phyloP scores from a whole-genome alignment of 2,113 vertebrate genomes.

The Crotalus helleri region DNA sequence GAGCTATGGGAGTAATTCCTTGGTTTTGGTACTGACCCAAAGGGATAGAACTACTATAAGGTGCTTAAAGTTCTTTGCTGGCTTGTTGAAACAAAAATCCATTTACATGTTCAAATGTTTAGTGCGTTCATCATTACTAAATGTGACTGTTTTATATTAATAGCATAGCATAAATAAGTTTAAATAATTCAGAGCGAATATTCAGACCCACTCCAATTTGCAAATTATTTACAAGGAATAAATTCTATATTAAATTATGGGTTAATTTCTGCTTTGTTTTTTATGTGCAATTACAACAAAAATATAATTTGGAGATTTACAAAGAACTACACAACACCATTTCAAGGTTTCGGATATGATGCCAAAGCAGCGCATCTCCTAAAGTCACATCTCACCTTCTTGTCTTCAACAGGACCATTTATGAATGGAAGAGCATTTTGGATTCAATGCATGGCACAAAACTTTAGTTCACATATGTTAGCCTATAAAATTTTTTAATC shows the following conservation, averaged over 20 bases:
- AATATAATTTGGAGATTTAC: neutral
- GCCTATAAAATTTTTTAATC: neutral
- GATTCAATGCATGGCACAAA: neutral
- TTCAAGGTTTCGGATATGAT: neutral
- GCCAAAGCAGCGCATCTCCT: neutral
- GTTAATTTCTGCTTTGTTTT: neutral
- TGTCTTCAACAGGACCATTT: neutral
- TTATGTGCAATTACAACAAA: neutral
- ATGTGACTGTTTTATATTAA: neutral
- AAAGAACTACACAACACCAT: neutral
- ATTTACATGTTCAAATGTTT: neutral
- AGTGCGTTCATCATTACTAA: neutral
- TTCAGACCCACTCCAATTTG: neutral
- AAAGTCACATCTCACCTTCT: neutral
- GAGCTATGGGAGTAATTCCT: neutral
- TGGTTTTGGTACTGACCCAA: neutral
- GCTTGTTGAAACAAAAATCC: neutral
- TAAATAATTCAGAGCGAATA: neutral
- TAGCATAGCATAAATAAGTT: neutral
- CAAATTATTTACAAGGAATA: neutral
- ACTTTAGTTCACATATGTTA: rapidly evolving
- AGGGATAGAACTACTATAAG: neutral
- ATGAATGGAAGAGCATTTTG: neutral
- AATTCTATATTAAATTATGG: neutral
- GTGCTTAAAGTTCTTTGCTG: neutral